phyloP scores from a whole-genome alignment of 2,888 invertebrate species.

The Apamea crenata region DNA sequence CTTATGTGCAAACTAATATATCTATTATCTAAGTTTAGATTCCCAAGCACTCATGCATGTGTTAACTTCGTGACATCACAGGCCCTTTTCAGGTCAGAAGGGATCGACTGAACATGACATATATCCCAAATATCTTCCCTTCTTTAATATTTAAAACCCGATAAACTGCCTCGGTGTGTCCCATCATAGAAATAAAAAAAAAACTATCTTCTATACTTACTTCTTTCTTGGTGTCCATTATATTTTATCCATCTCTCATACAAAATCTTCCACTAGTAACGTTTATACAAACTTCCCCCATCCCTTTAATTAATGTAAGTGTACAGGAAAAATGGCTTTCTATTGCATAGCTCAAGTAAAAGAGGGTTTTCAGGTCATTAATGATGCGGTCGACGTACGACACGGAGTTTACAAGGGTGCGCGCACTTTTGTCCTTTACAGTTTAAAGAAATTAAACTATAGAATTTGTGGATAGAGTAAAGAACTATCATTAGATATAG shows the following conservation, averaged over 20 bases:
- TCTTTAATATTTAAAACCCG: neutral
- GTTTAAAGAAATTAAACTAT: neutral
- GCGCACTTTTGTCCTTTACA: neutral
- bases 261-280: neutral
- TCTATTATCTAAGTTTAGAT: neutral
- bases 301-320: constrained; percentile 6
- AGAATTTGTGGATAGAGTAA: neutral
- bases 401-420: neutral
- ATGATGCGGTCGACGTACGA: constrained; percentile 19
- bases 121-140: constrained; percentile 1
- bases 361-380: constrained; percentile 41
- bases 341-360: constrained; percentile 2
- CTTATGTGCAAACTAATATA: neutral
- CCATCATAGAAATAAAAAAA: neutral
- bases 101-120: constrained; percentile 17
- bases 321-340: constrained; percentile 6
- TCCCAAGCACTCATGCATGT: neutral
- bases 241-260: neutral
- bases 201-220: no score
- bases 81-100: constrained; percentile 5
- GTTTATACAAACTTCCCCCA: neutral
- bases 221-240: no score
- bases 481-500: neutral
- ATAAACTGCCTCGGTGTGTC: neutral
- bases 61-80: constrained; percentile 15